A percentile compares a stretch with the other conserved stretches of the same genome.
Evolutionary conservation across 2,113 vertebrate genomes (phyloP).

Genomic region (Platanista minor): DNA sequence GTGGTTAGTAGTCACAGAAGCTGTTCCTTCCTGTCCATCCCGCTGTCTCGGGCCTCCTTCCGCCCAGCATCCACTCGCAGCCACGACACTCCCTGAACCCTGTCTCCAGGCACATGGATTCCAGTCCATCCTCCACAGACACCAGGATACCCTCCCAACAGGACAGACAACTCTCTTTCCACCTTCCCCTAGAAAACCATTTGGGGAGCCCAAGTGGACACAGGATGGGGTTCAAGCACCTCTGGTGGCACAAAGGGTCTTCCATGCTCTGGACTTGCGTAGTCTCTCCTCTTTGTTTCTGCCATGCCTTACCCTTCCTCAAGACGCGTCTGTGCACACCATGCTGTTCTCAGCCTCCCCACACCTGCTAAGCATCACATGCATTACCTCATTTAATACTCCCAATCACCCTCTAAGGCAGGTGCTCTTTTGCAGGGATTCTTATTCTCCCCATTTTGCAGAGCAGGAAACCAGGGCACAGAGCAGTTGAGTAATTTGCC

Average conservation of each 20-base stretch:
- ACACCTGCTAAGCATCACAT: not conserved
- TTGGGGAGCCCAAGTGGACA: not conserved
- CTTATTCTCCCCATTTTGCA: not conserved
- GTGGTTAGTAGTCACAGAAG: not conserved
- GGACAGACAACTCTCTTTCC: not conserved
- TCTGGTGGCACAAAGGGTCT: not conserved
- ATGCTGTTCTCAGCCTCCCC: not conserved
- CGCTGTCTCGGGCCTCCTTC: accelerated
- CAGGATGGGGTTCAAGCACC: not conserved
- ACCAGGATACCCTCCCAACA: not conserved
- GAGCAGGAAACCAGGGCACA: not conserved
- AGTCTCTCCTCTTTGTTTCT: not conserved
- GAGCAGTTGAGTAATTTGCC: not conserved
- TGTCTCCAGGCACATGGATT: not conserved
- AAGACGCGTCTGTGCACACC: not conserved
- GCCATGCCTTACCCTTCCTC: not conserved
- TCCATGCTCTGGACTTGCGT: not conserved
- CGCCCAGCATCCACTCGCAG: too few relatives aligned
- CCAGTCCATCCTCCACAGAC: not conserved
- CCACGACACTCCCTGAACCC: not conserved
- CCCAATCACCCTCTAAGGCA: not conserved
- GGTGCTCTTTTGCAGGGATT: not conserved
- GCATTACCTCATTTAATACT: not conserved
- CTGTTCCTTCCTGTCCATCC: not conserved
- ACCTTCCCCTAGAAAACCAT: not conserved